phyloP scores from a whole-genome alignment of 2,888 invertebrate genomes.

The Acleris literana region DNA sequence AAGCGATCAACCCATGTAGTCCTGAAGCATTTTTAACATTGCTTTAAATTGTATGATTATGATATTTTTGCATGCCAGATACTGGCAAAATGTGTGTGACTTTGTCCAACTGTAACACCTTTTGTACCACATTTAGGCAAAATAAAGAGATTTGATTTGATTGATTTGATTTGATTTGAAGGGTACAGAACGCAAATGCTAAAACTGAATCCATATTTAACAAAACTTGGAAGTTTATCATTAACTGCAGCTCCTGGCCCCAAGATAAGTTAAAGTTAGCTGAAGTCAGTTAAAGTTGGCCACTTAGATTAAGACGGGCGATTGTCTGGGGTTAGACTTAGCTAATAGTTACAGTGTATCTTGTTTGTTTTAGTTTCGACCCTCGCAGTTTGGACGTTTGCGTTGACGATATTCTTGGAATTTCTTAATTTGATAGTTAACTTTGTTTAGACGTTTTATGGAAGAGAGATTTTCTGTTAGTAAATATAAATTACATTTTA shows the following conservation, averaged over 20 bases:
- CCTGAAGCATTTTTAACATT: no score
- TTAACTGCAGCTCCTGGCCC: constrained; percentile 7
- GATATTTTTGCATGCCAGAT: no score
- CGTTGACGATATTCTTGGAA: constrained; percentile 4
- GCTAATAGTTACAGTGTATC: constrained; percentile 6
- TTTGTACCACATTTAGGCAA: no score
- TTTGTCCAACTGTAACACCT: no score
- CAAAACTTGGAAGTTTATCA: constrained; percentile 16
- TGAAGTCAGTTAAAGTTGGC: constrained; percentile 3
- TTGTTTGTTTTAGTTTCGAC: constrained; percentile 11
- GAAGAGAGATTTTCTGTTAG: no score
- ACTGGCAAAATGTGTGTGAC: no score
- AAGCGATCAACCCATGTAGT: no score
- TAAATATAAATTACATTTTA: no score
- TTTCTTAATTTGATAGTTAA: not conserved
- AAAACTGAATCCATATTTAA: not conserved
- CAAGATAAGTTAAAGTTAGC: constrained; percentile 6
- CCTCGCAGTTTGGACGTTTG: constrained; percentile 9
- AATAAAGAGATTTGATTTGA: no score
- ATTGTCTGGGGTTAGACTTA: constrained; percentile 15
- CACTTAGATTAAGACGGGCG: constrained; percentile 13
- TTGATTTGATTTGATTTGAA: no score
- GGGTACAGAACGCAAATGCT: not conserved
- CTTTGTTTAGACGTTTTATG: no score
- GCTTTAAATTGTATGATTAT: no score